Evolutionary conservation across 2,113 vertebrate genomes (phyloP).

Genomic region (Colossoma macropomum): DNA sequence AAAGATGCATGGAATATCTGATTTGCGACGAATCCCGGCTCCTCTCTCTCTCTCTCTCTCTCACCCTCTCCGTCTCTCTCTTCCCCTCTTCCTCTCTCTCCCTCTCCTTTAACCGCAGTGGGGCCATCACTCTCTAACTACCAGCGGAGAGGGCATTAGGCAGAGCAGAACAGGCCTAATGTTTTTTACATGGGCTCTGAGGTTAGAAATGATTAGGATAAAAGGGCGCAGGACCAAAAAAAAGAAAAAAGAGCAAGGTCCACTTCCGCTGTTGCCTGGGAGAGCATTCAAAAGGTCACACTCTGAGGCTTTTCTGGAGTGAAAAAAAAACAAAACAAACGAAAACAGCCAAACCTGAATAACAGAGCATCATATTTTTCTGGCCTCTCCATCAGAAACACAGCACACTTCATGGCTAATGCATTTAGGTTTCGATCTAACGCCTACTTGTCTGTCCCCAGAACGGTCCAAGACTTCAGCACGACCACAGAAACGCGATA

Average conservation of each 20-base stretch:
- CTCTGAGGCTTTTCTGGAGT: not conserved
- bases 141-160: slow-evolving; percentile 38
- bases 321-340: not conserved
- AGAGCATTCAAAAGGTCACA: slow-evolving; percentile 32
- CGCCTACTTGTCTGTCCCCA: slow-evolving; percentile 17
- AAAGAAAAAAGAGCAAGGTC: slow-evolving; percentile 28
- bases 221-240: slow-evolving; percentile 19
- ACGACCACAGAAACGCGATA: slow-evolving; percentile 26
- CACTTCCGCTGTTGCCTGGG: slow-evolving; percentile 31
- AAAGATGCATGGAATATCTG: slow-evolving; percentile 73
- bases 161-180: slow-evolving; percentile 42
- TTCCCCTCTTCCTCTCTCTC: not conserved
- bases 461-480: not conserved
- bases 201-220: slow-evolving; percentile 51
- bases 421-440: slow-evolving; percentile 35
- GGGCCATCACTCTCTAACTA: slow-evolving; percentile 35
- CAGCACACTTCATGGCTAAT: slow-evolving; percentile 35
- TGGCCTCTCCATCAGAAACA: slow-evolving; percentile 5
- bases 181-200: slow-evolving; percentile 47
- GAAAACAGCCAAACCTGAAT: slow-evolving; percentile 20
- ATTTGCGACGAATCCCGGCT: slow-evolving; percentile 64
- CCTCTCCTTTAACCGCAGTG: slow-evolving; percentile 15
- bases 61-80: not conserved
- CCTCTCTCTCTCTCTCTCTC: not conserved
- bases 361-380: slow-evolving; percentile 28